Percentiles rank a stretch among this genome's conserved stretches.
phyloP scores from a whole-genome alignment of 2,113 vertebrate genomes.

The Pygoscelis adeliae region DNA sequence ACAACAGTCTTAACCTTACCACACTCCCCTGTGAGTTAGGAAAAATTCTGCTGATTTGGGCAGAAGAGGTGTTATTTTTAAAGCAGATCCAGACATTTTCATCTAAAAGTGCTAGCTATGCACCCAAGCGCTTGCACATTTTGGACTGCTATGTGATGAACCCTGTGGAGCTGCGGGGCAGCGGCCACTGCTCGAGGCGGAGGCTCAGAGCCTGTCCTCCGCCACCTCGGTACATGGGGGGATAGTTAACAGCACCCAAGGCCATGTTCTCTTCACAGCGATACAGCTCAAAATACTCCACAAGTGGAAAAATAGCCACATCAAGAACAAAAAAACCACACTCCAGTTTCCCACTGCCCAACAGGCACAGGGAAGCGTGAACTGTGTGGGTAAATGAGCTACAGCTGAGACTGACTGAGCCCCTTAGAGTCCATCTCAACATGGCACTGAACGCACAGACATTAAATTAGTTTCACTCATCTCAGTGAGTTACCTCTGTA shows the following conservation, averaged over 20 bases:
- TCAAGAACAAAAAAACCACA: accelerated
- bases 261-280: accelerated
- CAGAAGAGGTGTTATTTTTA: neutral
- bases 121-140: neutral
- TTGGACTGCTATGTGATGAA: accelerated
- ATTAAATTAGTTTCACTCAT: neutral
- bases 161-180: accelerated
- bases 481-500: neutral
- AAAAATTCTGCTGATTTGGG: neutral
- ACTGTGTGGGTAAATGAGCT: neutral
- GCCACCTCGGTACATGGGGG: accelerated
- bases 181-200: accelerated
- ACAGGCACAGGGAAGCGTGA: neutral
- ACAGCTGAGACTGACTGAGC: neutral
- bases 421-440: neutral
- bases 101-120: neutral
- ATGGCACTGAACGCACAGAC: neutral
- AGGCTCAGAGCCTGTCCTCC: accelerated
- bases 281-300: neutral
- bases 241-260: neutral
- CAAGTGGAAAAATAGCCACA: neutral
- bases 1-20: neutral
- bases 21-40: accelerated
- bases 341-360: neutral
- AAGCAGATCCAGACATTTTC: neutral